Evolutionary conservation across 1,140 invertebrate species (phyloP).

Genomic region (Goniozus legneri): DNA sequence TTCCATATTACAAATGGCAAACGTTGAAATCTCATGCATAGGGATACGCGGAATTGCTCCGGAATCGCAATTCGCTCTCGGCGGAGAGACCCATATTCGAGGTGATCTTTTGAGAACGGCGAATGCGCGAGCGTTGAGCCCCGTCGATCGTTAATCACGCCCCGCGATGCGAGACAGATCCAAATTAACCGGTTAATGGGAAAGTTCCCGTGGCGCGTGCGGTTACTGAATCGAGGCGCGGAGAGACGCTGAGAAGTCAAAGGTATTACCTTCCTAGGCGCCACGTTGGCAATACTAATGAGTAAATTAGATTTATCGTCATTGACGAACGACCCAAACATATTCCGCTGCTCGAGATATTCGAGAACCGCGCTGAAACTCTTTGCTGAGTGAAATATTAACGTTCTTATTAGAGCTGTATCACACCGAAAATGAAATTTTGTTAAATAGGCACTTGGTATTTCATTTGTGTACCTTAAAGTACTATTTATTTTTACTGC

Average conservation of each 20-base stretch:
- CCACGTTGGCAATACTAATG: background rate
- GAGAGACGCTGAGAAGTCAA: background rate
- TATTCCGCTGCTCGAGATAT: no score
- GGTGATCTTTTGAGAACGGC: background rate
- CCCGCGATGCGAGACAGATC: background rate
- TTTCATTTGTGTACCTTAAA: no score
- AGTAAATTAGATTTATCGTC: no score
- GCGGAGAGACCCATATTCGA: slow-evolving; percentile 2
- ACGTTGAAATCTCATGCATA: slow-evolving; percentile 13
- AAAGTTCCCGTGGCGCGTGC: slow-evolving; percentile 1
- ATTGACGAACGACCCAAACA: no score
- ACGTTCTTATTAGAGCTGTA: no score
- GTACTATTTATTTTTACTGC: no score
- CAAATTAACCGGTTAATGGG: slow-evolving; percentile 1
- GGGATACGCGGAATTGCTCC: slow-evolving; percentile 3
- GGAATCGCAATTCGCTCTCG: slow-evolving; percentile 10
- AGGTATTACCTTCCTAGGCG: background rate
- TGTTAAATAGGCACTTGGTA: no score
- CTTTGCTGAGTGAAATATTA: no score
- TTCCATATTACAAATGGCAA: no score
- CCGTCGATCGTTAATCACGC: background rate
- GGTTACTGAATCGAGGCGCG: background rate
- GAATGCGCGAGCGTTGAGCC: background rate
- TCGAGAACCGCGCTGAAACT: no score
- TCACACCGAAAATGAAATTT: no score